Conservation (phyloP, 2,888 invertebrate species). For the Siphonodentalium dalli region DNA sequence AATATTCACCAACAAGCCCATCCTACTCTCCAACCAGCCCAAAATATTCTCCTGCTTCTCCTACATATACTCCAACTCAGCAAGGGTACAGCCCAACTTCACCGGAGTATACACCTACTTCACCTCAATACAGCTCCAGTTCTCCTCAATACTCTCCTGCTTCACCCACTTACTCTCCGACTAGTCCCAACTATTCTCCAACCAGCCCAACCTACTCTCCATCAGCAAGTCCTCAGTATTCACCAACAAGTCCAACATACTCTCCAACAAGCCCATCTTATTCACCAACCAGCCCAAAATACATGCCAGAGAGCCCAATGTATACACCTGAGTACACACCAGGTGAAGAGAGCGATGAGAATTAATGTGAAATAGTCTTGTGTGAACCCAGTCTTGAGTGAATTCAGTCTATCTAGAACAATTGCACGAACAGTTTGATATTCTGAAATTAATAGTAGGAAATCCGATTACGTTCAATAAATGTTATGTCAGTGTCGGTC, state of each 20-base stretch:
- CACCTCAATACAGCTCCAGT: constrained; percentile 73
- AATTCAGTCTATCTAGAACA: no score
- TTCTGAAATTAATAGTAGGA: no score
- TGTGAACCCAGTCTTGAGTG: no score
- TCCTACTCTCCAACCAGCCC: constrained; percentile 64
- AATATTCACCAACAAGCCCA: constrained; percentile 61
- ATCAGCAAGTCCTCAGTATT: constrained; percentile 51
- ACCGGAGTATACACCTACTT: constrained; percentile 61
- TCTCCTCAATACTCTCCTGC: constrained; percentile 57
- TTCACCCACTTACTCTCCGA: constrained; percentile 58
- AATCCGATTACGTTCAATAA: no score
- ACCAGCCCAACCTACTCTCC: constrained; percentile 60
- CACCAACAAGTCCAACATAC: constrained; percentile 72
- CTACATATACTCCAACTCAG: constrained; percentile 49
- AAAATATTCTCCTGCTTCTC: constrained; percentile 56
- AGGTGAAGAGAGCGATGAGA: no score
- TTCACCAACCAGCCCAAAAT: constrained; percentile 71
- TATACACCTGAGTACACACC: constrained; percentile 59
- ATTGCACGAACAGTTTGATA: no score
- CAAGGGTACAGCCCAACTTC: constrained; percentile 55
- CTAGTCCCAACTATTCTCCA: constrained; percentile 55
- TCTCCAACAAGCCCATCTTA: constrained; percentile 66
- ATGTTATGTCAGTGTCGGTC: no score
- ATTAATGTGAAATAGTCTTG: no score
- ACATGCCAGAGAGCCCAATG: constrained; percentile 68